Evolutionary conservation across 2,113 vertebrate species (phyloP).

Genomic region (Rutilus rutilus): DNA sequence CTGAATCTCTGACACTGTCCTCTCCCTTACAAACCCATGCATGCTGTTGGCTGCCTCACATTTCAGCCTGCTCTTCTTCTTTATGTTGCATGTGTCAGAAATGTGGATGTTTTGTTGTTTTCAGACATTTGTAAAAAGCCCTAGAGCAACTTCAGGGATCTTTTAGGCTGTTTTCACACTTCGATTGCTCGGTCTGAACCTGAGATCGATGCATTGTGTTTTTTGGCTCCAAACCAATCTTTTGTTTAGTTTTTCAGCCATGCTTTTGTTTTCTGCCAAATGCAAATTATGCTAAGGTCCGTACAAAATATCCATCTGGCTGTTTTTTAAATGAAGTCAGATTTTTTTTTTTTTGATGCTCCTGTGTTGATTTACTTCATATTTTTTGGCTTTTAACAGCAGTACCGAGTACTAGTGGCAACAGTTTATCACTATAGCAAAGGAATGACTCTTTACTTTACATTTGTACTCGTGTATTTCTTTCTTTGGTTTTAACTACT

Average conservation of each 20-base stretch:
- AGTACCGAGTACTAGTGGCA: background rate
- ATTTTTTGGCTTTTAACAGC: background rate
- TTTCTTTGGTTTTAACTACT: no score
- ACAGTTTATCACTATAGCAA: background rate
- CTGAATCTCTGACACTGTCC: slow-evolving; percentile 49
- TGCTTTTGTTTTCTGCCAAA: background rate
- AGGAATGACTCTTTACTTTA: background rate
- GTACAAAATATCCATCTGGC: background rate
- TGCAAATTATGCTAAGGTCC: background rate
- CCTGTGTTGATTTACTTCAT: background rate
- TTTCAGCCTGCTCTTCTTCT: background rate
- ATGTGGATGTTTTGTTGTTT: background rate
- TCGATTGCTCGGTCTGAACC: background rate
- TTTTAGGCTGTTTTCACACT: slow-evolving; percentile 5
- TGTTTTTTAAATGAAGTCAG: background rate
- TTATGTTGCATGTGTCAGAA: slow-evolving; percentile 17
- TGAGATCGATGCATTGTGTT: background rate
- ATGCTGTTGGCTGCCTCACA: slow-evolving; percentile 16
- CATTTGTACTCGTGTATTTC: background rate
- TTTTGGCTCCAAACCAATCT: background rate
- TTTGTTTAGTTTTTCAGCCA: background rate
- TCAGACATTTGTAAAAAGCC: background rate
- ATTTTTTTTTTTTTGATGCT: background rate
- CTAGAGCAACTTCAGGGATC: background rate
- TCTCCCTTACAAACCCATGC: slow-evolving; percentile 30